A percentile compares a stretch with the other conserved stretches of the same genome.
Conservation (phyloP, 2,113 vertebrate genomes). For the Thymallus thymallus region DNA sequence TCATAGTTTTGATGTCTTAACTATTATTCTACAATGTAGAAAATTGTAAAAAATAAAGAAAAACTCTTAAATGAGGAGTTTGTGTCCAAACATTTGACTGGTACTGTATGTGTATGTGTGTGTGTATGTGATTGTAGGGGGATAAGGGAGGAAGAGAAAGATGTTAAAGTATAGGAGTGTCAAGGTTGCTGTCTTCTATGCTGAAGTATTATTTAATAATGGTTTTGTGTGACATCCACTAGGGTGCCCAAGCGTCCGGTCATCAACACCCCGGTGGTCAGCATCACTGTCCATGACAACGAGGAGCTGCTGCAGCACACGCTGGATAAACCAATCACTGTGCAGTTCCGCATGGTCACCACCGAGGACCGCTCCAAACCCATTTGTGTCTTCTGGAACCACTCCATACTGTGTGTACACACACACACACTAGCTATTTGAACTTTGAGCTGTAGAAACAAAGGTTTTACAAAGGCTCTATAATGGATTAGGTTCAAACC, state of each 20-base stretch:
- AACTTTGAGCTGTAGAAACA: background rate
- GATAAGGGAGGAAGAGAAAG: no score
- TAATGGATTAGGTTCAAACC: background rate
- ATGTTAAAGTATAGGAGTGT: no score
- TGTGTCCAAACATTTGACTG: no score
- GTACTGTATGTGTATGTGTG: no score
- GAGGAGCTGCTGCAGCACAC: slow-evolving; percentile 72
- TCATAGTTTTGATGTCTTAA: no score
- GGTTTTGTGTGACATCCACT: slow-evolving; percentile 6
- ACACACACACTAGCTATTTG: background rate
- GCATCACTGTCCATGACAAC: slow-evolving; percentile 83
- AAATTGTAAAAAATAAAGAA: no score
- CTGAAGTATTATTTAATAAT: background rate
- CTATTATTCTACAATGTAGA: no score
- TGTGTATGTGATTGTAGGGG: no score
- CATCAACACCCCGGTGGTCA: slow-evolving; percentile 93
- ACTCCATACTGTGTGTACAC: slow-evolving; percentile 84
- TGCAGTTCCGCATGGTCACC: slow-evolving; percentile 91
- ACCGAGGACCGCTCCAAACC: slow-evolving; percentile 92
- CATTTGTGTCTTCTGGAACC: slow-evolving; percentile 98
- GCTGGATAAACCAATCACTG: slow-evolving; percentile 85
- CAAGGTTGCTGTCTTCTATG: no score
- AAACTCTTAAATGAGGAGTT: no score
- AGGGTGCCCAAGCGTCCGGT: slow-evolving; percentile 93
- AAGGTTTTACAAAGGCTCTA: background rate